Percentiles rank a stretch among this genome's conserved stretches.
Evolutionary conservation across 2,888 invertebrate species (phyloP).

Genomic region (Trichacis sp.): DNA sequence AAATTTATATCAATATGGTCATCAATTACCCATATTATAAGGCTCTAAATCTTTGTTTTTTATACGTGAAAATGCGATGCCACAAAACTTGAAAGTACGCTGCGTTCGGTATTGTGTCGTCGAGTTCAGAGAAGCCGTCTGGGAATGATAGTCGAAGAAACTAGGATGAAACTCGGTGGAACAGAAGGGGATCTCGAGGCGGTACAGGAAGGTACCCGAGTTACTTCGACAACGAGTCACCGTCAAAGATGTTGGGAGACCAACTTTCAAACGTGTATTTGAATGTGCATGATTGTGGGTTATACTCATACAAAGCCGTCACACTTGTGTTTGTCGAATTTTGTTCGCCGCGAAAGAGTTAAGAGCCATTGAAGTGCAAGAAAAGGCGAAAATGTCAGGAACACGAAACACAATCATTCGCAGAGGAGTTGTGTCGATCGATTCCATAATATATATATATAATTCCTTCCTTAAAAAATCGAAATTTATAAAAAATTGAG

Average conservation of each 20-base stretch:
- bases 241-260: conserved; percentile 2
- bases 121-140: not conserved
- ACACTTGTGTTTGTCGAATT: not conserved
- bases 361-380: not conserved
- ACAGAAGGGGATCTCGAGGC: no score
- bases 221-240: conserved; percentile 9
- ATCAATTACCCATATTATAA: no score
- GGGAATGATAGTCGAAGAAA: not conserved
- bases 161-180: conserved; percentile 3
- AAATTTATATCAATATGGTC: no score
- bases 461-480: no score
- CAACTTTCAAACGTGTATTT: not conserved
- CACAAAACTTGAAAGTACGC: not conserved
- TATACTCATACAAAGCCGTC: not conserved
- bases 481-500: not conserved
- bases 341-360: not conserved
- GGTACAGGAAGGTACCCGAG: no score
- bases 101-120: not conserved
- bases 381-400: not conserved
- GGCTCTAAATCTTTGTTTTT: no score
- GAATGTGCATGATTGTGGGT: conserved; percentile 6
- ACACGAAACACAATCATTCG: conserved; percentile 3
- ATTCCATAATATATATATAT: no score
- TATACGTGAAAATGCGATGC: no score
- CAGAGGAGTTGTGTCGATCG: not conserved